Percentiles rank a stretch among this genome's conserved stretches.
Evolutionary conservation across 2,113 vertebrate genomes (phyloP).

Genomic region (Myrmophylax atrothorax): DNA sequence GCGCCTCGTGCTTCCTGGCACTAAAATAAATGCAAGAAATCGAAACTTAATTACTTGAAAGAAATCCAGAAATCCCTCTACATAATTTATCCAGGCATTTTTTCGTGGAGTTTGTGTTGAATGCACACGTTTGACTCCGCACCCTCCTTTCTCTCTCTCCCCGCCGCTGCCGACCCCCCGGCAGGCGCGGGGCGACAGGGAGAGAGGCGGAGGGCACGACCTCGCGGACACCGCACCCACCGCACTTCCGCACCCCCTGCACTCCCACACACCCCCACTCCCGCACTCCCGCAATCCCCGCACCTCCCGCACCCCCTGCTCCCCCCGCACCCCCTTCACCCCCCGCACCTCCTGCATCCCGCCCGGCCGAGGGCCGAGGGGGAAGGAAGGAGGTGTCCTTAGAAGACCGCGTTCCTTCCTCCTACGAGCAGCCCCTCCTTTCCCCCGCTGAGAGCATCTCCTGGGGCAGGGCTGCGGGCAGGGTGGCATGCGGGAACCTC

Average conservation of each 20-base stretch:
- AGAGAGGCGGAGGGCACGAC: neutral
- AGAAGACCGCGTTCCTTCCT: neutral
- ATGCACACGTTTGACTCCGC: conserved; percentile 17
- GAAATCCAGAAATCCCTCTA: conserved; percentile 81
- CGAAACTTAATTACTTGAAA: conserved; percentile 84
- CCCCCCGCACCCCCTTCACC: rapidly evolving
- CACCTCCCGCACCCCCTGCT: no score
- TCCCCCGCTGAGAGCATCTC: neutral
- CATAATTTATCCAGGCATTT: conserved; percentile 74
- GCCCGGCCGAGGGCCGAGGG: neutral
- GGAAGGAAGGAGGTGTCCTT: rapidly evolving
- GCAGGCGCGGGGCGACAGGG: neutral
- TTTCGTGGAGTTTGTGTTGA: conserved; percentile 51
- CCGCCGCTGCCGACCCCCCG: neutral
- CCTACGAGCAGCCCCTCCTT: neutral
- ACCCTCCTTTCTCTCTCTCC: neutral
- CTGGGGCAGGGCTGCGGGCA: neutral
- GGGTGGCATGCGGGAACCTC: neutral
- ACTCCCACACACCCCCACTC: no score
- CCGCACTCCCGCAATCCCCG: no score
- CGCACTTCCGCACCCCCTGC: no score
- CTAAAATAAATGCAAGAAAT: conserved; percentile 80
- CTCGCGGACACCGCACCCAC: no score
- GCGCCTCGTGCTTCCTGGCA: conserved; percentile 74
- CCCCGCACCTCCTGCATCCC: rapidly evolving